Evolutionary conservation across 2,888 invertebrate species (phyloP), one percentile per base, ranked within the genome.

Genomic region (Tribolium freemani): DNA sequence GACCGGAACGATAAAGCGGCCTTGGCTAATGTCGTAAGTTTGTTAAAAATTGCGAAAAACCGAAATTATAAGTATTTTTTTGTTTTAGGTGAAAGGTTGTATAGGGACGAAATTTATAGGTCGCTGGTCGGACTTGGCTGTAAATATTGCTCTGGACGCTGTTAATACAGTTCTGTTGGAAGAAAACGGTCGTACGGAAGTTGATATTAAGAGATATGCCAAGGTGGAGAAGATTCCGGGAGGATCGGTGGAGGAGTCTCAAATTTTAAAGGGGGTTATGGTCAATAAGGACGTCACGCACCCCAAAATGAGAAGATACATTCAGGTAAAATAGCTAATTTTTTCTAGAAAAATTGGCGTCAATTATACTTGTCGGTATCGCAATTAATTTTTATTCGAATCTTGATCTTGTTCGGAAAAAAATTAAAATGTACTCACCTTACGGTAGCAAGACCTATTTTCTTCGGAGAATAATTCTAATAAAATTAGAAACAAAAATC

Each of bases 251-350:
- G 98, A 99, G 81, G 98, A 99, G 77, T 98, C 97, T 0, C 89
- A 91, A 77, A 98, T 99, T 5, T 88, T 99, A 38, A 93, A 91
- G 78, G 99, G 99, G 46, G 94, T 99, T 9, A 98, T 99, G 96
- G 87, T 99, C 71, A 99, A 99, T 88, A 99, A 99, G 87, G 99
- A 99, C 85, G 97, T 99, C 0, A 97, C 97, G 0, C 99, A 99
- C 87, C 93, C 98, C 0, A 98, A 98, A 89, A 99, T 99, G 99
- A 90, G 91, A 79, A 91, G 98, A 51, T 91, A 91, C 80, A 97
- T 99, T 80, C 95, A 87, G 80, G 84, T 85, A 45, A 26, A 30
- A 10, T 26, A 16, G 2, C 16, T 16, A 16, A 16, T 16, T 16
- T 16, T 16, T 16, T 16, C 16, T 16, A n/a, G n/a, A n/a, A n/a